Evolutionary conservation across 2,888 invertebrate species (phyloP).

Genomic region (Cyclophora punctaria): DNA sequence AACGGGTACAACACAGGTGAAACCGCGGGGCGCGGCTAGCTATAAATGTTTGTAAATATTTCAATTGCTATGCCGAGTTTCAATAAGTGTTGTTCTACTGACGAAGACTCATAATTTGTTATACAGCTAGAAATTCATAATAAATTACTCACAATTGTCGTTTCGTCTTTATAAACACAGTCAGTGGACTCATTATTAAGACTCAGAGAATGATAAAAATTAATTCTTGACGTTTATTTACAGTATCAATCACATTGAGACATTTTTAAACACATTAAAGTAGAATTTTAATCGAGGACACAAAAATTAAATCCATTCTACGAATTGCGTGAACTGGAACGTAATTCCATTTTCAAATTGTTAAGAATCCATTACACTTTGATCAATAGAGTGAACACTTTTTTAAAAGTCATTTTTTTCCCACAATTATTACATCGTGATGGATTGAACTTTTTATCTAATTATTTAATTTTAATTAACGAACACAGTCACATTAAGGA

Average conservation of each 20-base stretch:
- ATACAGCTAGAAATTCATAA: neutral
- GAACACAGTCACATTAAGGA: slow-evolving; percentile 22
- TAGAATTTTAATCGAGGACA: slow-evolving; percentile 19
- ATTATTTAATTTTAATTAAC: neutral
- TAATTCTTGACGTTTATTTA: slow-evolving; percentile 12
- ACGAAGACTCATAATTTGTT: too few species aligned
- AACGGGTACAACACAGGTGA: too few species aligned
- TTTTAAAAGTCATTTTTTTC: too few species aligned
- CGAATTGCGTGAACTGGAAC: slow-evolving; percentile 15
- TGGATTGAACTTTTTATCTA: too few species aligned
- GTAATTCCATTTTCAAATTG: slow-evolving; percentile 4
- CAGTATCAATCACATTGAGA: neutral
- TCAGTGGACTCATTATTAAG: slow-evolving; percentile 36
- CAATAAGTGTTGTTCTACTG: too few species aligned
- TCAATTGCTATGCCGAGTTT: too few species aligned
- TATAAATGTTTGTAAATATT: too few species aligned
- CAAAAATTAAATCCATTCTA: slow-evolving; percentile 11
- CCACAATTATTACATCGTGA: neutral
- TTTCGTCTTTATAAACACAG: slow-evolving; percentile 32
- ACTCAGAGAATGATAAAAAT: neutral
- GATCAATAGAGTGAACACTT: too few species aligned
- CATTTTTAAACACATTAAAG: neutral
- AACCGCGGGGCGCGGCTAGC: too few species aligned
- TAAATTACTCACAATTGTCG: slow-evolving; percentile 34
- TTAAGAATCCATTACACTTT: neutral